Evolutionary conservation across 2,797 vertebrate genomes (phyloP), one percentile per base, ranked within the genome.

Genomic region (Mus minutoides): DNA sequence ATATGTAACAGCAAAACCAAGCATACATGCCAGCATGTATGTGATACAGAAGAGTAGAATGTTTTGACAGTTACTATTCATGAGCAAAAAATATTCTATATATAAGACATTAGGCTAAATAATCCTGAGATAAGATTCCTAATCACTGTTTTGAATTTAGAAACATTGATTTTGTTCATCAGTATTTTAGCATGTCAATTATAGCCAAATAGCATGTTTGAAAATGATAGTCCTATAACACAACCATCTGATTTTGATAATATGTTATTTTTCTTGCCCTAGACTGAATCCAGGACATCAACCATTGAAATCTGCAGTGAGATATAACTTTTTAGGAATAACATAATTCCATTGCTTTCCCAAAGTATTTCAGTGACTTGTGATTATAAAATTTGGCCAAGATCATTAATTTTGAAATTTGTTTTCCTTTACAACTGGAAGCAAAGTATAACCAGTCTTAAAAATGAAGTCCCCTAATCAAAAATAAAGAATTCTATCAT

Each of bases 241-340:
- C n/a, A 95, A 62, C 31, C 76, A 46, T 91, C 2, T 79, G 56
- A 89, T 94, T 96, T 94, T 96, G 94, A 91, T 97, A 91, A 83
- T 11, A 10, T 92, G 21, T 94, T 96, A 94, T 94, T 67, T 95
- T 94, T 96, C 78, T 97, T 96, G 85, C 90, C 82, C 75, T 90
- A 95, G 69, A 93, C 80, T 21, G 67, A 93, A 86, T 78, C 83
- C 93, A 94, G 56, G 90, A 84, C 31, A 94, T 92, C 79, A 92
- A 82, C 78, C 88, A 87, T 22, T 92, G 58, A 93, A 84, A 94
- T 93, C 87, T 19, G 8, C 95, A 97, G 52, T 96, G 82, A 95
- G n/a, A 92, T 96, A 86, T 94, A 97, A 94, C 54, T 93, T 96
- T 88, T 78, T 96, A 96, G 88, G 16, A 97, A 95, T 87, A 96